Percentiles rank a stretch among this genome's conserved stretches.
phyloP scores from a whole-genome alignment of 2,113 vertebrate species.

The Helogale parvula region DNA sequence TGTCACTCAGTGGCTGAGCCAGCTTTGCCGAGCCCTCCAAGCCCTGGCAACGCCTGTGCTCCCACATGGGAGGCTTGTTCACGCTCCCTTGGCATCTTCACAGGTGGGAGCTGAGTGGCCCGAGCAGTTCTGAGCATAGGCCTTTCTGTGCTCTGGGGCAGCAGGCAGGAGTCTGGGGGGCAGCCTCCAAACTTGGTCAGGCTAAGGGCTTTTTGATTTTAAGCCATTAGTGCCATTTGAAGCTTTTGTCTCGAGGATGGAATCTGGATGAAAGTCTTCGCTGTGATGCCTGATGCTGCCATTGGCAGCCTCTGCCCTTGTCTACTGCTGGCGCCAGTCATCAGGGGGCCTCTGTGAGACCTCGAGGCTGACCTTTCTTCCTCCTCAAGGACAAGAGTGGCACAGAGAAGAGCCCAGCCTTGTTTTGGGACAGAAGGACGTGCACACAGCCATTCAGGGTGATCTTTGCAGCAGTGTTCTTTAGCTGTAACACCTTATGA shows the following conservation, averaged over 20 bases:
- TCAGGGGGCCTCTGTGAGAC: not conserved
- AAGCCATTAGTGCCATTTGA: not conserved
- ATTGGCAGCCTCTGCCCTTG: not conserved
- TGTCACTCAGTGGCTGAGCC: not conserved
- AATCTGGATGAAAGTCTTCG: not conserved
- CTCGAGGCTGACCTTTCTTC: not conserved
- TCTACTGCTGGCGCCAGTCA: not conserved
- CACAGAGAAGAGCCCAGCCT: not conserved
- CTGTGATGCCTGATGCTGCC: not conserved
- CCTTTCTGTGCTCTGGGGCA: not conserved
- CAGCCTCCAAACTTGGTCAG: not conserved
- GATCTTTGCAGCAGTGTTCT: not conserved
- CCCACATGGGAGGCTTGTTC: not conserved
- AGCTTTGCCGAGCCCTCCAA: not conserved
- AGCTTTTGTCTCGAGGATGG: not conserved
- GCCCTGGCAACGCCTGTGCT: not conserved
- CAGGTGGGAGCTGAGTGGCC: not conserved
- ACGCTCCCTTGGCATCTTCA: not conserved
- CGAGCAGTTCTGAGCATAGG: not conserved
- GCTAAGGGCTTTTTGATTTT: not conserved
- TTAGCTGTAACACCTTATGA: not conserved
- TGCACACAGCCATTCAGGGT: not conserved
- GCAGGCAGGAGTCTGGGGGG: not conserved
- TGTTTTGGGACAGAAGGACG: not conserved
- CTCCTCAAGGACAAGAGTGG: not conserved